Evolutionary conservation across 2,113 vertebrate genomes (phyloP), one percentile per base, ranked within the genome.

Genomic region (Girardinichthys multiradiatus): DNA sequence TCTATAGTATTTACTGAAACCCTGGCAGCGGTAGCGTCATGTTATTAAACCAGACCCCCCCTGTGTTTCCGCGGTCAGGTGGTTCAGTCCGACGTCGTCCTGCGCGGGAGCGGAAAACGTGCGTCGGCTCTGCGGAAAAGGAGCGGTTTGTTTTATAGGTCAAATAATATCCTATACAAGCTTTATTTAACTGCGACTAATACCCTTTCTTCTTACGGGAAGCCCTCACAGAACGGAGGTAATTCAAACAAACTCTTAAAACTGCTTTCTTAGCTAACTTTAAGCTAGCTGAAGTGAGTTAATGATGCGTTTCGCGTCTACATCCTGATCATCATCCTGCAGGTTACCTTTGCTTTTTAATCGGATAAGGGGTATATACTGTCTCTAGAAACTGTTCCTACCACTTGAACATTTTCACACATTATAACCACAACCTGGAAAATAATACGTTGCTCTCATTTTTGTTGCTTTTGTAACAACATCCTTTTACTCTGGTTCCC

Each of bases 41-140:
- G 8, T 28, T 1, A 39, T n/a, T 27, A 58, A 64, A 65, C 51
- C 11, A 3, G 5, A 58, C 33, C 1, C 30, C n/a, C 78, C 68
- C 65, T 72, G 12, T 19, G 5, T 26, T 2, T 33, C 3, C 6
- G 4, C 0, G 12, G 1, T 13, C 24, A 12, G 37, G 66, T 93
- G 89, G 92, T 92, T 83, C 72, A 62, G 72, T 62, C 92, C 9
- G 27, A 4, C 42, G 79, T 82, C 85, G 90, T 87, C 72, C 75
- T 84, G 90, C 80, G 90, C 91, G 91, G 91, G 92, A 92, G 87
- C 70, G 82, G 86, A 89, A 87, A 91, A 81, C 87, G 86, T 91
- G 91, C 76, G 27, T 64, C 11, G 64, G 70, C 54, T 72, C 57
- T 72, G 59, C 48, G 77, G 75, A 74, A 78, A 83, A 83, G 61